phyloP scores from a whole-genome alignment of 2,888 invertebrate genomes.

The Amblyteles armatorius region DNA sequence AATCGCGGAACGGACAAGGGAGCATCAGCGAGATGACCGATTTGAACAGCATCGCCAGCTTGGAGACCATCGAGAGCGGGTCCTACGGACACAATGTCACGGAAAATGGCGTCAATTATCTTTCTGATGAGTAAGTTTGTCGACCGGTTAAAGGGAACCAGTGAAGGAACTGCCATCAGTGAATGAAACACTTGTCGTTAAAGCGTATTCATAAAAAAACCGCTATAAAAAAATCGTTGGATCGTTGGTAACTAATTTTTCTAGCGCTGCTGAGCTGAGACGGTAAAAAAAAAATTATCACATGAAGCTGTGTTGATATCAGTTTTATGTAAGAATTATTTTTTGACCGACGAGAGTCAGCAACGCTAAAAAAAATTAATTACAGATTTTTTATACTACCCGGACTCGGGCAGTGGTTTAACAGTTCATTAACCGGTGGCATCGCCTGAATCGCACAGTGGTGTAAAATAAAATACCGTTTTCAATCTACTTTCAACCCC shows the following conservation, averaged over 20 bases:
- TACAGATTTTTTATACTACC: neutral
- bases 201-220: too few species aligned
- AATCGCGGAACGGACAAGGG: constrained; percentile 77
- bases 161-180: too few species aligned
- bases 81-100: constrained; percentile 77
- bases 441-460: neutral
- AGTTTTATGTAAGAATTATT: too few species aligned
- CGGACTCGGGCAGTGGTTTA: neutral
- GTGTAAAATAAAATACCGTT: neutral
- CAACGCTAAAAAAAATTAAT: too few species aligned
- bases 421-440: too few species aligned
- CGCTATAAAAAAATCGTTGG: too few species aligned
- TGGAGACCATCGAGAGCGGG: constrained; percentile 87
- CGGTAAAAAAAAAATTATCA: too few species aligned
- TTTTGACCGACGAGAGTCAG: too few species aligned
- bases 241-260: too few species aligned
- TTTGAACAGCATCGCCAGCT: constrained; percentile 87
- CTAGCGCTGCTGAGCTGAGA: too few species aligned
- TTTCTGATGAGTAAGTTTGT: constrained; percentile 80
- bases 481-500: neutral
- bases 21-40: constrained; percentile 86
- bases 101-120: constrained; percentile 79
- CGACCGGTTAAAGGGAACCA: neutral
- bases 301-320: too few species aligned
- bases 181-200: too few species aligned